phyloP scores from a whole-genome alignment of 35 echinoderm and acorn worm genomes.

The Antedon bifida region DNA sequence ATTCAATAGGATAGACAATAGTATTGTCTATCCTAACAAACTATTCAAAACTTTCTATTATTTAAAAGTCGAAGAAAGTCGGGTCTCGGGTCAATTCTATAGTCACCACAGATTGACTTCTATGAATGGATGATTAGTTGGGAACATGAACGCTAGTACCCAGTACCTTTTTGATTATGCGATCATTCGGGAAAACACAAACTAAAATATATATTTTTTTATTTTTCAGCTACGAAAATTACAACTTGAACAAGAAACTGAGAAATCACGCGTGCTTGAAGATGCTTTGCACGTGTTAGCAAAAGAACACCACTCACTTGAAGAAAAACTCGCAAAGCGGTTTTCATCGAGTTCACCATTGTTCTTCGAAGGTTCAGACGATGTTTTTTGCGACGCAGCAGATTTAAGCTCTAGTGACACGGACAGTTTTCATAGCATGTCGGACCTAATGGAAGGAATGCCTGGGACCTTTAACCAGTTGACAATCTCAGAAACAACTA shows the following conservation, averaged over 20 bases:
- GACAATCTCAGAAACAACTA: not conserved
- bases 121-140: too few relatives aligned
- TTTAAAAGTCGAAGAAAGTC: too few relatives aligned
- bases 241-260: slow-evolving; percentile 36
- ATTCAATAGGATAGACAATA: too few relatives aligned
- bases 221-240: slow-evolving; percentile 20
- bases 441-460: not conserved
- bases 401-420: slow-evolving; percentile 6
- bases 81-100: too few relatives aligned
- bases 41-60: too few relatives aligned
- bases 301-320: slow-evolving; percentile 36
- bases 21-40: too few relatives aligned
- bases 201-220: too few relatives aligned
- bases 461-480: not conserved
- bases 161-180: too few relatives aligned
- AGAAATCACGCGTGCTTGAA: slow-evolving; percentile 25
- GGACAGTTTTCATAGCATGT: not conserved
- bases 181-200: too few relatives aligned
- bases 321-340: slow-evolving; percentile 11
- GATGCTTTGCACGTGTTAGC: slow-evolving; percentile 25
- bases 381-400: slow-evolving; percentile 5
- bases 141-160: too few relatives aligned
- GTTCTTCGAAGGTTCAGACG: slow-evolving; percentile 21
- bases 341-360: slow-evolving; percentile 5
- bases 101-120: too few relatives aligned